Evolutionary conservation across 2,113 vertebrate genomes (phyloP), one percentile per base, ranked within the genome.

Genomic region (Athene noctua): DNA sequence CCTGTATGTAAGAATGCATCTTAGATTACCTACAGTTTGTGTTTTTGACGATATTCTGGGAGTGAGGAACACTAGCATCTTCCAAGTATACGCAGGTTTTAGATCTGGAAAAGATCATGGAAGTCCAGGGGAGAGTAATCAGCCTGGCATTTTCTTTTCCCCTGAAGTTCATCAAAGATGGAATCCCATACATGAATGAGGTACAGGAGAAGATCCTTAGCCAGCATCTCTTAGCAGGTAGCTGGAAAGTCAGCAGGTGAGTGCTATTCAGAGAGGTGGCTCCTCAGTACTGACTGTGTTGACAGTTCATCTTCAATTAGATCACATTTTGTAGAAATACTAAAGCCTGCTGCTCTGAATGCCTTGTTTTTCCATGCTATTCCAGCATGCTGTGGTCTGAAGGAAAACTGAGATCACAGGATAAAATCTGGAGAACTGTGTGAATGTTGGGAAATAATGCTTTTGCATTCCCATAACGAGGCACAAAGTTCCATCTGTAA

Each of bases 151-250:
- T 85, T 61, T 78, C 63, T 49, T 46, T 32, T 5, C 6, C 5
- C 4, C 6, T 63, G 65, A 62, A 98, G 98, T 98, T 98, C 92
- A 97, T 98, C 81, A 98, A 97, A 82, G 97, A 98, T 19, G 98
- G 98, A 68, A 98, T 98, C 74, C 98, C 98, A 0, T 98, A 98
- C 47, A 97, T 98, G 97, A 98, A 98, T 54, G 97, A 98, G 78
- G 96, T 89, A 27, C 98, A 98, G 88, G 98, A 98, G 94, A 87
- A 96, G 94, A 96, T 80, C 57, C 57, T 98, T 32, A 97, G 74
- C 21, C 96, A 96, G 80, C 67, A 16, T 20, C 96, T 98, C 82
- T 72, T 94, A 44, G 77, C 61, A 0, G 97, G 96, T 38, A 95
- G 86, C 84, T 98, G 97, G 97, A 72, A 66, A 61, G 46, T 97